Conservation (phyloP, 2,113 vertebrate species). For the Halichoeres trimaculatus region DNA sequence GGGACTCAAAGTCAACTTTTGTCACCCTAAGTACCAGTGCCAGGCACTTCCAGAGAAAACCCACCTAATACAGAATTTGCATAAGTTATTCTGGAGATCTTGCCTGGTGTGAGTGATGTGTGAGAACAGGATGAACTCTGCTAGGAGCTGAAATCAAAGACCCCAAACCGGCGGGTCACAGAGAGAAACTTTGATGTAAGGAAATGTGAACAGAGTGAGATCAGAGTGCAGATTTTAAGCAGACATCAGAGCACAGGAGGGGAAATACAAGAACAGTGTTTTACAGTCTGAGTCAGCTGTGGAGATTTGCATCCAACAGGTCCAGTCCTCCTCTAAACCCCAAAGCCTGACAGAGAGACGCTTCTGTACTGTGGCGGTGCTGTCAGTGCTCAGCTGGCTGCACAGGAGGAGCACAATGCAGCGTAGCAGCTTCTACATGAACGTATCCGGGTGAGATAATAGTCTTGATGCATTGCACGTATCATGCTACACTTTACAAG, state of each 20-base stretch:
- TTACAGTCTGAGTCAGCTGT: not conserved
- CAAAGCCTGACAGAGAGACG: not conserved
- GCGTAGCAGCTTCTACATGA: not conserved
- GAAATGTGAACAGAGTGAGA: constrained; percentile 10
- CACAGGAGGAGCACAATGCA: constrained; percentile 14
- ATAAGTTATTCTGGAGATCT: constrained; percentile 34
- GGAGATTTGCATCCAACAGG: not conserved
- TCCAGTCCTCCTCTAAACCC: not conserved
- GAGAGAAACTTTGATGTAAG: constrained; percentile 11
- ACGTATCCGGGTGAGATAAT: not conserved
- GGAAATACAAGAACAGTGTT: not conserved
- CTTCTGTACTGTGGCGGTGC: not conserved
- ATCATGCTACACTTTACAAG: not conserved
- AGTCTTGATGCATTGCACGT: not conserved
- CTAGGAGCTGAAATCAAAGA: constrained; percentile 31
- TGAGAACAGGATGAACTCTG: constrained; percentile 43
- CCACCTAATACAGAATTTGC: constrained; percentile 49
- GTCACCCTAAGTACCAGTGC: constrained; percentile 7
- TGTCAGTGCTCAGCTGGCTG: not conserved
- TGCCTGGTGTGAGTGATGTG: constrained; percentile 5
- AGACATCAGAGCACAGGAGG: not conserved
- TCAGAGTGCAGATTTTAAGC: not conserved
- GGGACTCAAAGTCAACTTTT: constrained; percentile 16
- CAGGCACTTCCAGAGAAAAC: constrained; percentile 37
- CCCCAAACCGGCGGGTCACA: not conserved